Evolutionary conservation across 2,888 invertebrate genomes (phyloP), one percentile per base, ranked within the genome.

Genomic region (Hydrotaea cyrtoneurina): DNA sequence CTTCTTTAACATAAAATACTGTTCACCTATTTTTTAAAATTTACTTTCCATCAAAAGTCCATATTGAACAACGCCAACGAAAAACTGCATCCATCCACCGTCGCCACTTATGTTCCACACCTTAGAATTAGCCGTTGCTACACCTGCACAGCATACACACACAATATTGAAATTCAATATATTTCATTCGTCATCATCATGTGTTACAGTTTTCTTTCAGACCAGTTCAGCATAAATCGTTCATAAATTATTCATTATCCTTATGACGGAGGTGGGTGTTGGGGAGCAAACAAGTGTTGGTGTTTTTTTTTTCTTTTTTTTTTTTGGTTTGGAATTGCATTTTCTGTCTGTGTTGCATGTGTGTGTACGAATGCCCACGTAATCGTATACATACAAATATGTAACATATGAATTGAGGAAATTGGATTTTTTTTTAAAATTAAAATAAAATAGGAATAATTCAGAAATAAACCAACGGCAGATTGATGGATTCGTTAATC

Each of bases 171-270:
- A 23, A 69, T 46, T 23, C 46, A 39, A 43, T 46, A 13, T 23
- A 46, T 69, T 46, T 69, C 43, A n/a, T n/a, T n/a, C n/a, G n/a
- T 46, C 43, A 23, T 19, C 69, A 46, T 23, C 62, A 43, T 31
- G 3, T 17, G 26, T 36, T 59, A 39, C 15, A 55, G 53, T 55
- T 39, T 57, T 21, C 17, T 26, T 46, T 39, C 57, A n/a, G n/a
- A n/a, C n/a, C n/a, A 10, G 50, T 19, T 66, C 5, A 7, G 15
- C 11, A 36, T 57, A 39, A 75, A 57, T 74, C 17, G 71, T 75
- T 64, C 21, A 83, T 80, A 80, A 80, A 83, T 83, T 80, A 83
- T 84, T 84, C 66, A 78, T 78, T 81, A 84, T 84, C 84, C 84
- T 81, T 84, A 64, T n/a, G 71, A 50, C 7, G 21, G 50, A 13